Evolutionary conservation across 2,797 vertebrate species (phyloP), one percentile per base, ranked within the genome.

Genomic region (Columba guinea): DNA sequence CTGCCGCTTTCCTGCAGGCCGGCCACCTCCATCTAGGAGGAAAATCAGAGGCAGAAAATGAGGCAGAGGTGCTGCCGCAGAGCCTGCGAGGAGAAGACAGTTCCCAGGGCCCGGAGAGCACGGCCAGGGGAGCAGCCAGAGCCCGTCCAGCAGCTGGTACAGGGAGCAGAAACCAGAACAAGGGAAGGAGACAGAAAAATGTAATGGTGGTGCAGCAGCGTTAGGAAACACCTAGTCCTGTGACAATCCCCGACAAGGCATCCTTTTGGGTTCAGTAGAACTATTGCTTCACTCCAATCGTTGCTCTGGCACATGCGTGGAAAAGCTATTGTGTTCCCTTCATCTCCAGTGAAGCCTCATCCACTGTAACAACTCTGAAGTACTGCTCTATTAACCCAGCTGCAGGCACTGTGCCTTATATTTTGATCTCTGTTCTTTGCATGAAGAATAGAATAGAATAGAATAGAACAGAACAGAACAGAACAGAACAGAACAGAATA

Each of bases 351-450:
- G 56, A 90, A 75, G 70, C n/a, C 89, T 68, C 65, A 62, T 28
- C n/a, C 48, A 7, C 37, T 64, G 10, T 9, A 75, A 62, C 41
- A 26, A 6, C 46, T 67, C 58, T 68, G 39, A 82, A 79, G 77
- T 14, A 37, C 68, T 58, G 64, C 39, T 59, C 32, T 59, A 13
- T 56, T 58, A 82, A 83, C 59, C 84, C 70, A 63, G 58, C 70
- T 90, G 70, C 30, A 55, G 55, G 55, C n/a, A 9, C 73, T 52
- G 58, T 22, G 58, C 74, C 74, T 93, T 49, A 56, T 52, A 56
- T 52, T 90, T 65, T 86, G 53, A 58, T 81, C 83, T 55, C 60
- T 49, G 16, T 78, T 86, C 93, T 84, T 55, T 71, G 65, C 62
- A 34, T 21, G 27, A 65, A 64, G 30, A 49, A 13, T 13, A 13